Percentiles rank a stretch among this genome's conserved stretches.
phyloP scores from a whole-genome alignment of 2,888 invertebrate genomes.

The Globia sparganii region DNA sequence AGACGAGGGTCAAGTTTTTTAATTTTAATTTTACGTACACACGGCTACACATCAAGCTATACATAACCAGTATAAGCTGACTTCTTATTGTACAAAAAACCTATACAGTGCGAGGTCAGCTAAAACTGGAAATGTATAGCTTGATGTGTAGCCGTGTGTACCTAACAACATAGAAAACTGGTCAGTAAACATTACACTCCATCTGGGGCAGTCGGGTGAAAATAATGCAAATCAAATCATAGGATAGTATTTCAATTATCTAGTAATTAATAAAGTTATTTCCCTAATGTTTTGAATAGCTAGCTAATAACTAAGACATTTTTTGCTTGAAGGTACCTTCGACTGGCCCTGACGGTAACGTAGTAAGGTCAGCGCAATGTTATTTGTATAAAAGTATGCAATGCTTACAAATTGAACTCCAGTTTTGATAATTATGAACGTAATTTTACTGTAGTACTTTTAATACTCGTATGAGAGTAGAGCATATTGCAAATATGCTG shows the following conservation, averaged over 20 bases:
- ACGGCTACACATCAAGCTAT: no score
- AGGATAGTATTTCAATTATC: conserved; percentile 16
- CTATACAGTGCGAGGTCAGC: no score
- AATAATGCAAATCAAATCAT: neutral
- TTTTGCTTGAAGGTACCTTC: conserved; percentile 53
- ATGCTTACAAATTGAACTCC: conserved; percentile 33
- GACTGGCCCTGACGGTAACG: conserved; percentile 40
- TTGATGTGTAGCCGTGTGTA: no score
- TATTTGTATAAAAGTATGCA: conserved; percentile 46
- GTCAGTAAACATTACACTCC: neutral
- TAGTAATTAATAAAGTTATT: conserved; percentile 37
- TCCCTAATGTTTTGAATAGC: conserved; percentile 47
- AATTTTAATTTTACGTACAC: neutral
- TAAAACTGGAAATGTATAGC: no score
- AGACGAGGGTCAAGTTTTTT: neutral
- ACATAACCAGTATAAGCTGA: no score
- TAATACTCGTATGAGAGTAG: no score
- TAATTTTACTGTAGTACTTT: conserved; percentile 1
- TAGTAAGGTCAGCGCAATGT: conserved; percentile 55
- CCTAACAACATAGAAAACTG: neutral
- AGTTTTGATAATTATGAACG: conserved; percentile 25
- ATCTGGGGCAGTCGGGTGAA: neutral
- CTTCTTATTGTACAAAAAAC: no score
- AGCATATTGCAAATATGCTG: neutral
- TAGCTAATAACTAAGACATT: conserved; percentile 33